Conservation (phyloP, 2,888 invertebrate genomes). For the Parnassius orleans region DNA sequence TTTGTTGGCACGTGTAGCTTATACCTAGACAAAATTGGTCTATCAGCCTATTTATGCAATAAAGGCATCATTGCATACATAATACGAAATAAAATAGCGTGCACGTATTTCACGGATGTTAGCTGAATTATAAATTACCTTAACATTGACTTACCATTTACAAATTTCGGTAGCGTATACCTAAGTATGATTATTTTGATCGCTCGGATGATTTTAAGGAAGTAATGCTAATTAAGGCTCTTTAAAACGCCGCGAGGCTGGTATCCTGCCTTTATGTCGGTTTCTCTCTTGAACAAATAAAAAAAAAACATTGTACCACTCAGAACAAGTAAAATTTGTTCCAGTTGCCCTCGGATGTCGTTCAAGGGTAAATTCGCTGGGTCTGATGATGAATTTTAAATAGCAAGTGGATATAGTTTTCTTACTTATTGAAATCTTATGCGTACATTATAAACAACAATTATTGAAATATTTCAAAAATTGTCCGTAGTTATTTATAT, state of each 20-base stretch:
- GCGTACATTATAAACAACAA: background rate
- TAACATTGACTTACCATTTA: constrained; percentile 26
- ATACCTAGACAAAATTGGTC: constrained; percentile 19
- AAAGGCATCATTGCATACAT: constrained; percentile 11
- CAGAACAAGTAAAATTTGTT: constrained; percentile 63
- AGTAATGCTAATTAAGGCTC: constrained; percentile 59
- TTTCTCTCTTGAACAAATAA: constrained; percentile 60
- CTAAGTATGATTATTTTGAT: constrained; percentile 37
- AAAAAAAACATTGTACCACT: constrained; percentile 54
- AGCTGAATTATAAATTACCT: constrained; percentile 24
- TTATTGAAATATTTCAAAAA: background rate
- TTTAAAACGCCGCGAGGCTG: constrained; percentile 70
- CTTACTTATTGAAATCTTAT: background rate
- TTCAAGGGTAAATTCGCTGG: constrained; percentile 70
- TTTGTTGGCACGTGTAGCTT: constrained; percentile 58
- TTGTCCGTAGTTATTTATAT: background rate
- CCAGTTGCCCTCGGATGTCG: constrained; percentile 74
- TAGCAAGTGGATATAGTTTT: constrained; percentile 14
- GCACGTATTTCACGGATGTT: constrained; percentile 22
- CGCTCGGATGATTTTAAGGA: constrained; percentile 49
- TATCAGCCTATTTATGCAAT: constrained; percentile 8
- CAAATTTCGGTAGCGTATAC: constrained; percentile 25
- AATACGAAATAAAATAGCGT: constrained; percentile 20
- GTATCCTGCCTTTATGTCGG: constrained; percentile 71
- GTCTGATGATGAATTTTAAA: constrained; percentile 44